phyloP scores from a whole-genome alignment of 2,113 vertebrate genomes.

The Macrotus californicus region DNA sequence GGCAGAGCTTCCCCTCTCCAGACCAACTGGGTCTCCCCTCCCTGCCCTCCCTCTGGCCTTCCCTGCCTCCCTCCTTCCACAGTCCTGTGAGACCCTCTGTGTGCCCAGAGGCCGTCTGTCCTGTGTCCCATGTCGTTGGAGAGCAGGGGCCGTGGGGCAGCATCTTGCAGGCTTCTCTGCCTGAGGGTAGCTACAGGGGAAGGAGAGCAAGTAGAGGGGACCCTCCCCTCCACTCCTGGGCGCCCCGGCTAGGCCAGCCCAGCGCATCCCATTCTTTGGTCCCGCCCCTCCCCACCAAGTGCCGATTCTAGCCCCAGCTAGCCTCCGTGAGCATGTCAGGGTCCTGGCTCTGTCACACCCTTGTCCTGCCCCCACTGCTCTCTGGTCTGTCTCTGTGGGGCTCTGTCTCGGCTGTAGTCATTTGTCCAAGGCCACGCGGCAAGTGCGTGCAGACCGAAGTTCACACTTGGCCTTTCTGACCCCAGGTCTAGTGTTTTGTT shows the following conservation, averaged over 20 bases:
- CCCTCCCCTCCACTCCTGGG: neutral
- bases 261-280: accelerated
- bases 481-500: too few relatives aligned
- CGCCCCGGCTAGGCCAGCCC: accelerated
- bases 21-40: slow-evolving; percentile 12
- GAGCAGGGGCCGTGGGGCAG: neutral
- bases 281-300: accelerated
- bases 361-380: neutral
- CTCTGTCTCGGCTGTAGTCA: accelerated
- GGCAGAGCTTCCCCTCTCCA: neutral
- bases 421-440: neutral
- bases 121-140: neutral
- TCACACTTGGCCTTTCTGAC: neutral
- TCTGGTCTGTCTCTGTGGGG: neutral
- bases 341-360: neutral
- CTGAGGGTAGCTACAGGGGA: too few relatives aligned
- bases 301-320: neutral
- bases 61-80: slow-evolving; percentile 15
- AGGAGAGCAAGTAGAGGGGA: neutral
- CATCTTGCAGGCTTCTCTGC: accelerated
- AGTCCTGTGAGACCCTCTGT: slow-evolving; percentile 29
- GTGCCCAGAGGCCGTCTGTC: slow-evolving; percentile 28
- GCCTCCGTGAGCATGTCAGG: neutral
- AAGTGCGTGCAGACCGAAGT: accelerated
- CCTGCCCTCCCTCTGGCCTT: neutral